These are phyloP conservation scores for Atherinosoma microstoma DNA, from an alignment of 2,797 vertebrate species.

Conservation along the genomic window DNA sequence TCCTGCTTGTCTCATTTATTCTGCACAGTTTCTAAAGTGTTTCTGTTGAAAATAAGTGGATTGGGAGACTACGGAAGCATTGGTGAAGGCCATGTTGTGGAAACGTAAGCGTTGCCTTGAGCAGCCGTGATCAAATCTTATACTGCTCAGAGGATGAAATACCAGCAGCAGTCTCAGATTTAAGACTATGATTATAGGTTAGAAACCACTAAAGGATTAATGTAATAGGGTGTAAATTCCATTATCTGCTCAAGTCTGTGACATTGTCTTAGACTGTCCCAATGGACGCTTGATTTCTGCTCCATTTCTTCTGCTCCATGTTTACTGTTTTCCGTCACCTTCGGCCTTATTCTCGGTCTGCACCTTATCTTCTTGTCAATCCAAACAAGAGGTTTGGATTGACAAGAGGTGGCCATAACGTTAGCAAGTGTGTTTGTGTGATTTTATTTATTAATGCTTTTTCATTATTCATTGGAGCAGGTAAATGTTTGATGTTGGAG, in stretches of 20 bases:
- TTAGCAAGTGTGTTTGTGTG: neutral
- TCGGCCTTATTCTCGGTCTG: neutral
- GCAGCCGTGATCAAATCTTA: neutral
- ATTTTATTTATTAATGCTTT: neutral
- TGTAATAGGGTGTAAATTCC: neutral
- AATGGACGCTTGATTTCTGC: no score
- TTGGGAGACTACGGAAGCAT: neutral
- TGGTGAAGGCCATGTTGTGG: neutral
- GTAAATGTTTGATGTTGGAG: neutral
- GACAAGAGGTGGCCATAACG: no score
- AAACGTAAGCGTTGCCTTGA: neutral
- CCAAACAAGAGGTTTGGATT: no score
- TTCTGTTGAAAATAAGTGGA: neutral
- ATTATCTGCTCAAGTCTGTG: neutral
- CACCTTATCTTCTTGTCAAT: neutral
- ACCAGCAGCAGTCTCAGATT: no score
- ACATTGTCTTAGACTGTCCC: neutral
- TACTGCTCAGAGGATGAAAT: neutral
- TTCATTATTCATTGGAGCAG: neutral
- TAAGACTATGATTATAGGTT: no score
- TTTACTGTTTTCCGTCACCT: neutral
- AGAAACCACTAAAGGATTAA: neutral
- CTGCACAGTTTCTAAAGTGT: neutral
- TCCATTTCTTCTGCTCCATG: no score
- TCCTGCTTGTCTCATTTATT: neutral